Conservation (phyloP, 2,797 vertebrate genomes). For the Pelobates cultripes region DNA sequence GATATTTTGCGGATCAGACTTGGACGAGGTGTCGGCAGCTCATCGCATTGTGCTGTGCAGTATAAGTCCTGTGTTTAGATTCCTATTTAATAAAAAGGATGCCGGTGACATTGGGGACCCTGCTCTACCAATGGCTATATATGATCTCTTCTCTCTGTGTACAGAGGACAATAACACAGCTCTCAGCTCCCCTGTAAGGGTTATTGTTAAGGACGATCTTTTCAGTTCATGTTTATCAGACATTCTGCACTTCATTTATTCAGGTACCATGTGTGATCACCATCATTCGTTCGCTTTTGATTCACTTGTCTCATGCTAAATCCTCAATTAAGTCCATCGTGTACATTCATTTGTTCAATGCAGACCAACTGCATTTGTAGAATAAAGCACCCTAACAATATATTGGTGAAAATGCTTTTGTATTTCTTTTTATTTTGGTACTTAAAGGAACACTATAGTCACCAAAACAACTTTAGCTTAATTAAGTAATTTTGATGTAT, state of each 20-base stretch:
- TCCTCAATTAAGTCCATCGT: neutral
- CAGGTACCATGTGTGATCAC: slow-evolving; percentile 77
- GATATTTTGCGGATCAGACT: slow-evolving; percentile 83
- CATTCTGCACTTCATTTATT: slow-evolving; percentile 94
- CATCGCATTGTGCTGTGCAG: slow-evolving; percentile 90
- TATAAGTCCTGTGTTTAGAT: slow-evolving; percentile 88
- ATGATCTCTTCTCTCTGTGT: slow-evolving; percentile 80
- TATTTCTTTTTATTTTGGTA: too few relatives aligned
- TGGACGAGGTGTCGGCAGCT: slow-evolving; percentile 82
- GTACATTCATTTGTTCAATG: neutral
- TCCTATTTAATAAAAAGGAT: slow-evolving; percentile 84
- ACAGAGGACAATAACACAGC: slow-evolving; percentile 61
- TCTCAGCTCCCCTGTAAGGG: slow-evolving; percentile 74
- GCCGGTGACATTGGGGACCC: slow-evolving; percentile 71
- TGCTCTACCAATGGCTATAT: slow-evolving; percentile 69
- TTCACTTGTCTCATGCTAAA: neutral
- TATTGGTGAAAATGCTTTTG: too few relatives aligned
- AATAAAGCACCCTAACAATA: too few relatives aligned
- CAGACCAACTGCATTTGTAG: too few relatives aligned
- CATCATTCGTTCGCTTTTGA: neutral
- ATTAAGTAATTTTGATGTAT: too few relatives aligned
- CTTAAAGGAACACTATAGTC: too few relatives aligned
- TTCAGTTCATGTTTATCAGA: slow-evolving; percentile 89
- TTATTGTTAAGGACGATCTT: slow-evolving; percentile 87
- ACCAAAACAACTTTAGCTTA: too few relatives aligned